These are phyloP conservation scores for Tenebrosternarchus preto DNA, from an alignment of 2,113 vertebrate species.

Conservation along the genomic window DNA sequence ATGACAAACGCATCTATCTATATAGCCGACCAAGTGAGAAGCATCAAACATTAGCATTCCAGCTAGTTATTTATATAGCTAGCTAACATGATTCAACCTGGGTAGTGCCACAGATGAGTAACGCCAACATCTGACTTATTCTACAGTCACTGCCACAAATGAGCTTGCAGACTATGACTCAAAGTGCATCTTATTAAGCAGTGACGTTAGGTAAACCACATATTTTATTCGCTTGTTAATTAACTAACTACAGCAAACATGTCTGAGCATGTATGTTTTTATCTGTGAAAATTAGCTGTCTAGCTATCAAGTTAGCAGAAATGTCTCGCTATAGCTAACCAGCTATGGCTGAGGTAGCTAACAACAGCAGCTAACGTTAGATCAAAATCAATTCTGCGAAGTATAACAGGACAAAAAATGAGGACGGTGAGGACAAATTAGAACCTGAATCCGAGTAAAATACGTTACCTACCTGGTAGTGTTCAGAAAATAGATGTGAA, in stretches of 20 bases:
- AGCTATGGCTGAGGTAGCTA: not conserved
- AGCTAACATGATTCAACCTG: not conserved
- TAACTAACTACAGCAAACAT: not conserved
- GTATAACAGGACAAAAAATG: no score
- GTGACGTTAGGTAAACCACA: not conserved
- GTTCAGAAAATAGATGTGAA: not conserved
- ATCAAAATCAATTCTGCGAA: no score
- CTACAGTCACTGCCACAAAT: not conserved
- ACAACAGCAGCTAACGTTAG: not conserved
- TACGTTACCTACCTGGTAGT: conserved; percentile 3
- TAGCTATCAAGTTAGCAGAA: no score
- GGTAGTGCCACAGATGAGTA: not conserved
- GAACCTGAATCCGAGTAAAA: not conserved
- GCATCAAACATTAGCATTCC: not conserved
- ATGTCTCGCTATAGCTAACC: no score
- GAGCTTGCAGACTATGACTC: not conserved
- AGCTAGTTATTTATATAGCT: not conserved
- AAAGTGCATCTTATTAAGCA: not conserved
- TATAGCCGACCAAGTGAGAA: no score
- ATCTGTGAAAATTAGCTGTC: not conserved
- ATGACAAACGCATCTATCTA: not conserved
- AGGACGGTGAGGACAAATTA: not conserved
- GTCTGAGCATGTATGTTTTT: not conserved
- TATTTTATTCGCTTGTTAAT: no score
- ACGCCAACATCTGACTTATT: not conserved